Base-by-base conservation (phyloP, 2,797 vertebrate genomes). In the Pelodytes ibericus region DNA sequence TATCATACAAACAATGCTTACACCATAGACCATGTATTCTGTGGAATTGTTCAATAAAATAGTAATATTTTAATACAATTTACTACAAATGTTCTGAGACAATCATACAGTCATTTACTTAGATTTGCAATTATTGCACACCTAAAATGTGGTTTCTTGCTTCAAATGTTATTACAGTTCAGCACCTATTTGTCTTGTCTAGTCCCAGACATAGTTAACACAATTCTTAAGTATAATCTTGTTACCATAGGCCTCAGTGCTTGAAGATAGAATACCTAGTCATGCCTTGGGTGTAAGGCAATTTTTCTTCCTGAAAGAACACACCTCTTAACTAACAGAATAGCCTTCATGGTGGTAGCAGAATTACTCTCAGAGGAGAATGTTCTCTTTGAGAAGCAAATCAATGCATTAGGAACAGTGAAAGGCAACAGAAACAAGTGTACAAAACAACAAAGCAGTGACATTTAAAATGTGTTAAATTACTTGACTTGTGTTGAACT, bases 271-370 rank as follows among this genome's bases (percentile, higher is more conserved):
- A 84, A 72, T 53, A 84, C 57, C 10, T 24, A 63, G 60, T 85
- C 71, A 80, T 30, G 81, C 9, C 62, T 82, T 69, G 70, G n/a
- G 60, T 56, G 72, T 74, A 57, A 81, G 71, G 70, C 59, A 77
- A 80, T 81, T 79, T 82, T 86, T 80, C 65, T 83, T 83, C 67
- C 72, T 80, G 65, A 83, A 82, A 78, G 69, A 82, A 82, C 74
- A 72, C 62, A 80, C 72, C 80, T 81, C 51, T 83, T 70, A 82
- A 72, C 80, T 83, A 78, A 27, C 72, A 80, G 59, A 80, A 72
- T 75, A 20, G 75, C 33, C 70, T 75, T 80, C 60, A 13, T 69
- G 75, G 18, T 66, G 22, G 36, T 79, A 80, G 78, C 36, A 74
- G 27, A 82, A 69, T 85, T 81, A 80, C 29, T 83, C 59, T 85